phyloP scores from a whole-genome alignment of 2,797 vertebrate genomes.

The Danio tinwini region DNA sequence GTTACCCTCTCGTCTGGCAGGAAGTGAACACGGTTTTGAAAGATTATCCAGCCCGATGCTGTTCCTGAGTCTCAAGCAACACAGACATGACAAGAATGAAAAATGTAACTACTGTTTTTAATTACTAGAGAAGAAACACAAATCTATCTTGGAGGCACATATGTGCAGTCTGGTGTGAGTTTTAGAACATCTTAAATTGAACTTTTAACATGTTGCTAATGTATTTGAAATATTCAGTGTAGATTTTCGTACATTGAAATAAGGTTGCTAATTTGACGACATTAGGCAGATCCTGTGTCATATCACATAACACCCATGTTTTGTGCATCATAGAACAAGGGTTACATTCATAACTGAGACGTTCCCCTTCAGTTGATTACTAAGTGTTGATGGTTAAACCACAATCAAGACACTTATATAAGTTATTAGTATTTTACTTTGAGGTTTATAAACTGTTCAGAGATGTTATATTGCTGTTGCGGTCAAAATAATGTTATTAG shows the following conservation, averaged over 20 bases:
- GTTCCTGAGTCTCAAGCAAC: constrained; percentile 2
- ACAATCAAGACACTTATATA: no score
- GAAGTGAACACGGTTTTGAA: constrained; percentile 24
- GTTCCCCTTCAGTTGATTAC: no score
- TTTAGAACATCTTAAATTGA: no score
- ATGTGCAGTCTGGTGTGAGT: no score
- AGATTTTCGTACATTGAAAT: not conserved
- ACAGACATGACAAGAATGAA: constrained; percentile 16
- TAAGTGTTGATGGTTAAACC: no score
- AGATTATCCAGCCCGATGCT: constrained; percentile 26
- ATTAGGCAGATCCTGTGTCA: no score
- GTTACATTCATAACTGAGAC: no score
- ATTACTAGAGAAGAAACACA: not conserved
- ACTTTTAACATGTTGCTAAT: not conserved
- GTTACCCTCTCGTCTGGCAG: constrained; percentile 36
- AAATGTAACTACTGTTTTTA: not conserved
- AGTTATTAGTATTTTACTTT: not conserved
- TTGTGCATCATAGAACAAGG: no score
- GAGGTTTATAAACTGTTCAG: not conserved
- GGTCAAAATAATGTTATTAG: no score
- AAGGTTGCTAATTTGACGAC: not conserved
- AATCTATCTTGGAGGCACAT: not conserved
- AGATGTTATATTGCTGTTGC: not conserved
- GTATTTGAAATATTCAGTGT: not conserved
- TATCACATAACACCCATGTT: no score